These are phyloP conservation scores for Drosophila murphyi DNA, from an alignment of 1,140 invertebrate species.

Conservation along the genomic window DNA sequence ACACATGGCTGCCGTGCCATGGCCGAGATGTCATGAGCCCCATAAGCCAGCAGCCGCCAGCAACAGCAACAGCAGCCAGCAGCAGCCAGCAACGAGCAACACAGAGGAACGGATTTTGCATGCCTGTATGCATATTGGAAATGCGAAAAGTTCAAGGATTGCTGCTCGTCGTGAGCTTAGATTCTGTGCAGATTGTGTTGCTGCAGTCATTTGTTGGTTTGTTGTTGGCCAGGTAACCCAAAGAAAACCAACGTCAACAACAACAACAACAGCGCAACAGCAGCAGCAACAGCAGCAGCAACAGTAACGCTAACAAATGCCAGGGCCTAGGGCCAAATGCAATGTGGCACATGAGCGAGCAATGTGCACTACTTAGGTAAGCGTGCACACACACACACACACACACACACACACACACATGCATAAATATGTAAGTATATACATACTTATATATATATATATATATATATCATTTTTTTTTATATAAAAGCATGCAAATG, in stretches of 20 bases:
- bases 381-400: constrained; percentile 11
- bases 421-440: not conserved
- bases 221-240: constrained; percentile 63
- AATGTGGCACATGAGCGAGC: constrained; percentile 46
- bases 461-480: not conserved
- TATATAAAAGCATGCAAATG: not conserved
- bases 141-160: constrained; percentile 79
- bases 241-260: constrained; percentile 41
- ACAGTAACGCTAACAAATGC: constrained; percentile 34
- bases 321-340: constrained; percentile 43
- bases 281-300: constrained; percentile 9
- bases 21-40: constrained; percentile 33
- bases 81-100: constrained; percentile 4
- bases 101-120: constrained; percentile 35
- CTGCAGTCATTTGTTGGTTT: constrained; percentile 46
- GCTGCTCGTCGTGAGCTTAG: constrained; percentile 70
- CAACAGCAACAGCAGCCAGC: constrained; percentile 6
- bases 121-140: constrained; percentile 70
- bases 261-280: constrained; percentile 12
- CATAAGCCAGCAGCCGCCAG: constrained; percentile 13
- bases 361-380: constrained; percentile 28
- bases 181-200: constrained; percentile 60
- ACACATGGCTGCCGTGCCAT: constrained; percentile 32
- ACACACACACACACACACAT: constrained; percentile 1
- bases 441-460: not conserved